phyloP scores from a whole-genome alignment of 2,888 invertebrate genomes.

The Agriotes lineatus region DNA sequence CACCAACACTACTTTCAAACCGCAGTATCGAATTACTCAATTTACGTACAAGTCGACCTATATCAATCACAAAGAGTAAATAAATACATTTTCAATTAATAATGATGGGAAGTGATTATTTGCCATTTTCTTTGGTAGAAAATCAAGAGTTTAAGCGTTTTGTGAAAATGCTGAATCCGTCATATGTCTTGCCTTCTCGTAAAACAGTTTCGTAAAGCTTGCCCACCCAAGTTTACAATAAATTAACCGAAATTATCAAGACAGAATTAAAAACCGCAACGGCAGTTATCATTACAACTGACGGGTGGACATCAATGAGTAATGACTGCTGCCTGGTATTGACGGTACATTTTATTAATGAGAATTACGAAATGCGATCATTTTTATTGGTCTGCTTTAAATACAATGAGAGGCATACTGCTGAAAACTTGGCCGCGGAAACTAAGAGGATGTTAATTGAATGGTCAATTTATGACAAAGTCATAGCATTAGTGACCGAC shows the following conservation, averaged over 20 bases:
- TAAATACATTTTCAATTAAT: not conserved
- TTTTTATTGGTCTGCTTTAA: conserved; percentile 48
- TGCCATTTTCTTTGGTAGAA: not conserved
- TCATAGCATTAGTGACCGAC: conserved; percentile 50
- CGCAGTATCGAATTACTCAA: too few relatives aligned
- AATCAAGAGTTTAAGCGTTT: conserved; percentile 23
- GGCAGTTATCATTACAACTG: conserved; percentile 53
- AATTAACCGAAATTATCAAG: conserved; percentile 40
- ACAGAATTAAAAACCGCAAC: conserved; percentile 40
- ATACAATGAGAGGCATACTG: conserved; percentile 47
- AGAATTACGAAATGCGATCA: conserved; percentile 44
- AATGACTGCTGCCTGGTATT: conserved; percentile 54
- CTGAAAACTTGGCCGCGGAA: conserved; percentile 42
- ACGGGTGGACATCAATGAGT: conserved; percentile 55
- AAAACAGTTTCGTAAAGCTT: conserved; percentile 50
- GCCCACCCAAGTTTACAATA: conserved; percentile 49
- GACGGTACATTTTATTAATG: conserved; percentile 53
- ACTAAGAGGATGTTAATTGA: conserved; percentile 35
- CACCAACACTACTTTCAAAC: too few relatives aligned
- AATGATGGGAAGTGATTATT: not conserved
- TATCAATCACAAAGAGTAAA: not conserved
- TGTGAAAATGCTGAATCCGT: conserved; percentile 47
- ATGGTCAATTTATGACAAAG: conserved; percentile 49
- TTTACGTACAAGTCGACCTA: not conserved
- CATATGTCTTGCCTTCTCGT: conserved; percentile 50